Evolutionary conservation across 2,113 vertebrate genomes (phyloP).

Genomic region (Heterochromis multidens): DNA sequence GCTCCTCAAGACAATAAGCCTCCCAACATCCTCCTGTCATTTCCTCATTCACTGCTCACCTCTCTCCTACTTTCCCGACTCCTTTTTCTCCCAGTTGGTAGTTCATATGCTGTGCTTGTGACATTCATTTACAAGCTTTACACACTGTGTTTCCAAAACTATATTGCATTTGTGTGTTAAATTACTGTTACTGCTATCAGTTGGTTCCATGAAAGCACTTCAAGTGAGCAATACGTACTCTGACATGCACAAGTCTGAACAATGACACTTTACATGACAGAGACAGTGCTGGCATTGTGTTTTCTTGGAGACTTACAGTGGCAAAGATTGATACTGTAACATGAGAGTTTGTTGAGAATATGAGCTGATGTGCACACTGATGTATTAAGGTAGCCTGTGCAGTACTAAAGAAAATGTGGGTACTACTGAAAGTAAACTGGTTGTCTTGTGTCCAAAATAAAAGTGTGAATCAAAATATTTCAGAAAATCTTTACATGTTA

Average conservation of each 20-base stretch:
- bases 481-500: background rate
- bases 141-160: background rate
- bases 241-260: background rate
- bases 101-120: background rate
- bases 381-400: background rate
- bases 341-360: background rate
- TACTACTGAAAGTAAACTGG: background rate
- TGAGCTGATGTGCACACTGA: background rate
- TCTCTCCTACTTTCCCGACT: background rate
- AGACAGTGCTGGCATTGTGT: background rate
- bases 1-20: conserved; percentile 61
- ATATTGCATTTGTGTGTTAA: background rate
- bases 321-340: background rate
- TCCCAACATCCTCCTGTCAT: conserved; percentile 35
- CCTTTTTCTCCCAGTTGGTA: background rate
- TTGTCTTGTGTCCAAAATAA: background rate
- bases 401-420: background rate
- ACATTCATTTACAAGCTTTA: background rate
- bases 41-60: conserved; percentile 27
- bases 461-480: background rate
- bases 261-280: background rate
- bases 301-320: background rate
- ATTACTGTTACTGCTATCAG: conserved; percentile 26
- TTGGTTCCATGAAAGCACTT: background rate
- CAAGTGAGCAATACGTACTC: background rate